Conservation (phyloP, 2,888 invertebrate species). For the Zonitis immaculata region DNA sequence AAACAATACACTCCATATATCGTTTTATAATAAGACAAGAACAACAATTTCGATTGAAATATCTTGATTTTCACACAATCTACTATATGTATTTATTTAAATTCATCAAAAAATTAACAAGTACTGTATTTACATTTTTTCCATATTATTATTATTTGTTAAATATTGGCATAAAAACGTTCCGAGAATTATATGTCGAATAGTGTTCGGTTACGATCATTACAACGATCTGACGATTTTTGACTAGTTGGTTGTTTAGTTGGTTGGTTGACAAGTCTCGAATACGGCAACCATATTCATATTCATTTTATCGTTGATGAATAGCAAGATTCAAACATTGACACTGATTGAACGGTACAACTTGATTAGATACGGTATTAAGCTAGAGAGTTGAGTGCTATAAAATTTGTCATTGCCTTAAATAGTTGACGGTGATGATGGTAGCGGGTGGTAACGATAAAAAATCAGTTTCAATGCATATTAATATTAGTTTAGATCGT, state of each 20-base stretch:
- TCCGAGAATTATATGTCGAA: not conserved
- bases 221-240: not conserved
- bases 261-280: too few species aligned
- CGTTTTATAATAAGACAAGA: not conserved
- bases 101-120: too few species aligned
- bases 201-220: not conserved
- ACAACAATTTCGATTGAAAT: not conserved
- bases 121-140: not conserved
- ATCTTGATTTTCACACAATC: not conserved
- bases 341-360: slow-evolving; percentile 47
- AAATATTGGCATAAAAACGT: not conserved
- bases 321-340: slow-evolving; percentile 45
- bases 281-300: slow-evolving; percentile 40
- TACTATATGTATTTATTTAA: slow-evolving; percentile 17
- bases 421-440: not conserved
- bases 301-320: slow-evolving; percentile 47
- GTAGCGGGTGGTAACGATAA: slow-evolving; percentile 16
- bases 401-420: slow-evolving; percentile 35
- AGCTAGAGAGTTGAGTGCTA: slow-evolving; percentile 39
- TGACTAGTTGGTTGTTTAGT: not conserved
- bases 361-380: slow-evolving; percentile 44
- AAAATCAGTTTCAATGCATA: too few species aligned
- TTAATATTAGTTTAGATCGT: too few species aligned
- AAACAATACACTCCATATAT: not conserved
- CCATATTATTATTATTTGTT: not conserved